These are phyloP conservation scores for Plecturocebus donacophilus DNA, from an alignment of 2,113 vertebrate genomes.

Conservation along the genomic window DNA sequence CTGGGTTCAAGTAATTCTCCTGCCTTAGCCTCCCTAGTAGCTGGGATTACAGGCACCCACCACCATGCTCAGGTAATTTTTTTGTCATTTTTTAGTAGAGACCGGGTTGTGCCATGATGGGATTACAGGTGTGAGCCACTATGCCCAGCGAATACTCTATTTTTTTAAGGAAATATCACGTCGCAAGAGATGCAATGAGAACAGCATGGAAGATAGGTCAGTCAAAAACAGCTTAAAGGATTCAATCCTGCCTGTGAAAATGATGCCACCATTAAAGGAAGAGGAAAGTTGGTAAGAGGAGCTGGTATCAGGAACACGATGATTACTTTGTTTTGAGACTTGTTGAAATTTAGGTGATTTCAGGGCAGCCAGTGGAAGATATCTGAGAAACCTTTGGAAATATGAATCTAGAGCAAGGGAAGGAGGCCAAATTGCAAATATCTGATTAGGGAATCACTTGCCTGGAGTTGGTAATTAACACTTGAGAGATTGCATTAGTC, in stretches of 20 bases:
- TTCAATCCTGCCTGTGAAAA: not conserved
- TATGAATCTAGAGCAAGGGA: not conserved
- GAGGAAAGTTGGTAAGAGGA: not conserved
- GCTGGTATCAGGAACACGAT: not conserved
- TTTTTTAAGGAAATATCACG: fast-evolving
- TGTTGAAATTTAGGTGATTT: not conserved
- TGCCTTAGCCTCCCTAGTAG: no score
- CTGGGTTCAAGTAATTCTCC: no score
- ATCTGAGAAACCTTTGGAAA: not conserved
- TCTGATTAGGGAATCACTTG: not conserved
- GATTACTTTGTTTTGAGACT: not conserved
- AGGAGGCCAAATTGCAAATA: not conserved
- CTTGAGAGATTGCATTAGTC: fast-evolving
- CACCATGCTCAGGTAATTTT: no score
- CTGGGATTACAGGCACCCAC: no score
- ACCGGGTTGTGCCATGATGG: no score
- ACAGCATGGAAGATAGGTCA: fast-evolving
- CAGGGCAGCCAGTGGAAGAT: fast-evolving
- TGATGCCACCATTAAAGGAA: not conserved
- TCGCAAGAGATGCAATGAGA: fast-evolving
- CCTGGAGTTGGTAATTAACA: not conserved
- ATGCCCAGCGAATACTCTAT: no score
- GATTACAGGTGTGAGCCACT: no score
- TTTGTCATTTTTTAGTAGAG: no score
- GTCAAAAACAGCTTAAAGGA: fast-evolving